Conservation (phyloP, 2,113 vertebrate species). For the Hemiprocne comata region DNA sequence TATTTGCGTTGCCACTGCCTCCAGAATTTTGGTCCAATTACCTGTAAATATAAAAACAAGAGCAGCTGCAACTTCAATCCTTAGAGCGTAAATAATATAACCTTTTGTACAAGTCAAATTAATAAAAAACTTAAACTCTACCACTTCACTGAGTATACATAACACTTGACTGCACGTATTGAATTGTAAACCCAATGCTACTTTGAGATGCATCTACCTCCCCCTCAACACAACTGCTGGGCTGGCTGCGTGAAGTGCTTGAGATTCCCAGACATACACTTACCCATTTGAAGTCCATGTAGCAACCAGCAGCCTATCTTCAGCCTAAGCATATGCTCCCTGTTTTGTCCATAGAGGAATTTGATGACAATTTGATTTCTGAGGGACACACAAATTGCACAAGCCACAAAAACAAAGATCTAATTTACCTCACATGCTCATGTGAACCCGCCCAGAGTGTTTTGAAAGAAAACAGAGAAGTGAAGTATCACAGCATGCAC, state of each 20-base stretch:
- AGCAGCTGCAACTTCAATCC: neutral
- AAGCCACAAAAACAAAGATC: neutral
- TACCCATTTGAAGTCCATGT: neutral
- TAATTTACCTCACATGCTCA: neutral
- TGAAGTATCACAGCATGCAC: neutral
- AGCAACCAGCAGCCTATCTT: neutral
- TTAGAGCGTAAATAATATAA: neutral
- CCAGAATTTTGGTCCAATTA: neutral
- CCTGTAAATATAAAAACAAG: neutral
- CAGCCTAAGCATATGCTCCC: neutral
- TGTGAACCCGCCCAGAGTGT: neutral
- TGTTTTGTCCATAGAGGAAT: neutral
- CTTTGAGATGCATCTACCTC: neutral
- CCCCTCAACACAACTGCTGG: accelerated
- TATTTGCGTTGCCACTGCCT: neutral
- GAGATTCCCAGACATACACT: neutral
- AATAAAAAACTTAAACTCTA: neutral
- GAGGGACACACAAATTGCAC: neutral
- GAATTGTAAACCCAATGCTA: neutral
- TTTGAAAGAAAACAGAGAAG: neutral
- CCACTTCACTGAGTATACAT: neutral
- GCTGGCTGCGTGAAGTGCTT: neutral
- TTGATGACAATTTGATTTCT: neutral
- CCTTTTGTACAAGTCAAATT: neutral
- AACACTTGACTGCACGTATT: neutral